Evolutionary conservation across 1,140 invertebrate genomes (phyloP).

Genomic region (Globodera rostochiensis): DNA sequence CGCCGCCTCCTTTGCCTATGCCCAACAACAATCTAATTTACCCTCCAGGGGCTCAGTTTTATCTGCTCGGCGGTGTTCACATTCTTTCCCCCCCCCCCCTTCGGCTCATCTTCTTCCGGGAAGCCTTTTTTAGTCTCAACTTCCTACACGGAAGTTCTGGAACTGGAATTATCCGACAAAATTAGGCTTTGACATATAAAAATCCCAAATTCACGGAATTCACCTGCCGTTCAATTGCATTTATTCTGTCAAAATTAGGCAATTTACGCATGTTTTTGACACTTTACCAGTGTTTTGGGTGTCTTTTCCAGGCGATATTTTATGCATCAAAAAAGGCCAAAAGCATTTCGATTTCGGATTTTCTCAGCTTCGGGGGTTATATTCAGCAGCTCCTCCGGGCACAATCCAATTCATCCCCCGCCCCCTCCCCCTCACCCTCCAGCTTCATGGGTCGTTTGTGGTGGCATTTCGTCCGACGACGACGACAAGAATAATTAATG

Average conservation of each 20-base stretch:
- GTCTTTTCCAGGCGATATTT: neutral
- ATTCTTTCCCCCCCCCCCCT: no score
- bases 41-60: neutral
- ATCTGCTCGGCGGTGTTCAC: neutral
- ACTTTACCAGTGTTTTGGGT: neutral
- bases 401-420: no score
- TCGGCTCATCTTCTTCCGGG: neutral
- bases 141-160: neutral
- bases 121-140: neutral
- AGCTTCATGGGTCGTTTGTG: no score
- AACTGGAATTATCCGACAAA: no score
- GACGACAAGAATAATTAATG: no score
- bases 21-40: conserved; percentile 1
- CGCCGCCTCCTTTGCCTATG: neutral
- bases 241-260: neutral
- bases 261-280: neutral
- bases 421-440: neutral
- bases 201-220: no score
- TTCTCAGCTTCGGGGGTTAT: no score
- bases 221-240: no score
- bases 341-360: neutral
- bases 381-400: no score
- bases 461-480: no score
- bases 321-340: no score
- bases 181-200: no score